Percentiles rank a stretch among this genome's conserved stretches.
phyloP scores from a whole-genome alignment of 2,888 invertebrate species.

The Epistrophe eligans region DNA sequence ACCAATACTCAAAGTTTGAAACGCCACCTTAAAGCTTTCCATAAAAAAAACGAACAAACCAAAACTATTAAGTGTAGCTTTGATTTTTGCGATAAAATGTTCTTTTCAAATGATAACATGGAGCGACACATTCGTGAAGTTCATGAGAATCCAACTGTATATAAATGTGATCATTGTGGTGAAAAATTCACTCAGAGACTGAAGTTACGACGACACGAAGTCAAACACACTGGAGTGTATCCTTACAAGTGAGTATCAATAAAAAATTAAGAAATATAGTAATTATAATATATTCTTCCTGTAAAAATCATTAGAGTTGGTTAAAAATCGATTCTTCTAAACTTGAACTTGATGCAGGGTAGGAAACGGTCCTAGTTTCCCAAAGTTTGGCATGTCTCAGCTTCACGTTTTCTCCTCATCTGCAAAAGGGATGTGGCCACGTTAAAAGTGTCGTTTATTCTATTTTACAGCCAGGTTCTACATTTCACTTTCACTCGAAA shows the following conservation, averaged over 20 bases:
- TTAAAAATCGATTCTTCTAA: not conserved
- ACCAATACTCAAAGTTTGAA: constrained; percentile 87
- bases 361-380: no score
- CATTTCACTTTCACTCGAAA: no score
- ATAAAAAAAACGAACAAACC: constrained; percentile 80
- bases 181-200: constrained; percentile 85
- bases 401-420: no score
- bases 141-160: constrained; percentile 84
- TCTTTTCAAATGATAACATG: constrained; percentile 85
- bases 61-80: constrained; percentile 79
- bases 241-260: constrained; percentile 78
- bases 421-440: no score
- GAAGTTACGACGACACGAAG: constrained; percentile 86
- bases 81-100: constrained; percentile 84
- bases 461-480: no score
- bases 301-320: not conserved
- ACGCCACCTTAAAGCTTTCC: constrained; percentile 85
- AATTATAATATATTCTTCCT: no score
- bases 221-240: constrained; percentile 85
- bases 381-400: no score
- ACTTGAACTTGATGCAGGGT: no score
- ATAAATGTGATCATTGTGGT: constrained; percentile 85
- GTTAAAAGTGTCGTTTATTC: no score
- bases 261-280: not conserved
- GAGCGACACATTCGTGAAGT: constrained; percentile 86